Evolutionary conservation across 2,797 vertebrate genomes (phyloP).

Genomic region (Hirundo rustica): DNA sequence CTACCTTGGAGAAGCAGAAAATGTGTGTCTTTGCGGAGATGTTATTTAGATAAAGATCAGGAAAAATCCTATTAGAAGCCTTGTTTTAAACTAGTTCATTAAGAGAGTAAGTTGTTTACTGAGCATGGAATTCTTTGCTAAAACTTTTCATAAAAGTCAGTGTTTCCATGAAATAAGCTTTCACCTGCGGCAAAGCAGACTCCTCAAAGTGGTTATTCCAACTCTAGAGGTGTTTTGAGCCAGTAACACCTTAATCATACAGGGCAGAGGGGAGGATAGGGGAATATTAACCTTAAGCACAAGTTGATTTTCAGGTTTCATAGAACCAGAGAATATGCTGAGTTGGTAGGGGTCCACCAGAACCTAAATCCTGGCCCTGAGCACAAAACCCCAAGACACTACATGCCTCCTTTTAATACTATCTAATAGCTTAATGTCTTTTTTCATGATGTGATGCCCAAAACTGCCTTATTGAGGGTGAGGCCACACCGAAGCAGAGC

Average conservation of each 20-base stretch:
- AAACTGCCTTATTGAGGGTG: not conserved
- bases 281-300: not conserved
- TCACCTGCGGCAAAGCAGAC: not conserved
- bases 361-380: not conserved
- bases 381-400: not conserved
- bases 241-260: not conserved
- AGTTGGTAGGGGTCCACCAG: not conserved
- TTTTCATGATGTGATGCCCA: no score
- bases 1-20: not conserved
- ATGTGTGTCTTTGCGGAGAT: not conserved
- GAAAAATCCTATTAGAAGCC: not conserved
- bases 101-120: not conserved
- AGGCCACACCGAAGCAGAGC: not conserved
- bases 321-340: not conserved
- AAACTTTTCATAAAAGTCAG: not conserved
- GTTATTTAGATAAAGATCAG: not conserved
- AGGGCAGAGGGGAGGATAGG: fast-evolving
- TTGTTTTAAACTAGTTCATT: not conserved
- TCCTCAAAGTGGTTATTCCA: not conserved
- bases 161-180: not conserved
- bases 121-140: not conserved
- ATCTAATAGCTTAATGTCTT: not conserved
- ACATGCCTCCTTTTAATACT: not conserved
- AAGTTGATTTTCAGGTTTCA: not conserved
- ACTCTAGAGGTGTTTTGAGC: not conserved